Percentiles rank a stretch among this genome's conserved stretches.
Conservation (phyloP, 1,140 invertebrate genomes). For the Bombus difficillimus region DNA sequence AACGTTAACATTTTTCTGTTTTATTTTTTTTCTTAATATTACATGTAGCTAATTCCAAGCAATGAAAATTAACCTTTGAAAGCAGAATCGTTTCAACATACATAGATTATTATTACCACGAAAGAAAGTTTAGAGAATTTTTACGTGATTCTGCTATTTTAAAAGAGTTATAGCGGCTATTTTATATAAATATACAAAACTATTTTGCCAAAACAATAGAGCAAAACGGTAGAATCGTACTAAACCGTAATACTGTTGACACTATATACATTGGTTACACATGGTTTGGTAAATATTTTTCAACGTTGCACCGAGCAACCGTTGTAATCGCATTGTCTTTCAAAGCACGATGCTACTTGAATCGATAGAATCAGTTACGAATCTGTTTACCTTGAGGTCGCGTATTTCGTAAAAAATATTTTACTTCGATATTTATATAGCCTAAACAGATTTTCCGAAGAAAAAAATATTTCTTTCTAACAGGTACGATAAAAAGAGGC, state of each 20-base stretch:
- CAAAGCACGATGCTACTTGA: neutral
- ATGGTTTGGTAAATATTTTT: constrained; percentile 17
- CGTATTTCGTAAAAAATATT: neutral
- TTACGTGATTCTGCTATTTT: neutral
- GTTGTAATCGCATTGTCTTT: constrained; percentile 2
- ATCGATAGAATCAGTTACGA: neutral
- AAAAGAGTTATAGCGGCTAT: neutral
- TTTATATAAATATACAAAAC: neutral
- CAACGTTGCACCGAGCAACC: neutral
- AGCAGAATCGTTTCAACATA: neutral
- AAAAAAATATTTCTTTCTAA: neutral
- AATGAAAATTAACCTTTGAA: too few species aligned
- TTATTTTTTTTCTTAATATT: too few species aligned
- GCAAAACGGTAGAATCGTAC: too few species aligned
- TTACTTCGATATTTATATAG: neutral
- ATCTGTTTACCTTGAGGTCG: neutral
- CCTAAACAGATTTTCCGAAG: neutral
- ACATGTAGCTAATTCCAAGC: too few species aligned
- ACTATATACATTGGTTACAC: neutral
- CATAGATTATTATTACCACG: neutral
- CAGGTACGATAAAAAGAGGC: neutral
- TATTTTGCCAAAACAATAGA: neutral
- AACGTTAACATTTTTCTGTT: neutral
- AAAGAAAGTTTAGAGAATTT: neutral
- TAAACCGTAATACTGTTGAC: neutral